Base-by-base conservation (phyloP, 2,888 invertebrate species). In the Apotomis betuletana region DNA sequence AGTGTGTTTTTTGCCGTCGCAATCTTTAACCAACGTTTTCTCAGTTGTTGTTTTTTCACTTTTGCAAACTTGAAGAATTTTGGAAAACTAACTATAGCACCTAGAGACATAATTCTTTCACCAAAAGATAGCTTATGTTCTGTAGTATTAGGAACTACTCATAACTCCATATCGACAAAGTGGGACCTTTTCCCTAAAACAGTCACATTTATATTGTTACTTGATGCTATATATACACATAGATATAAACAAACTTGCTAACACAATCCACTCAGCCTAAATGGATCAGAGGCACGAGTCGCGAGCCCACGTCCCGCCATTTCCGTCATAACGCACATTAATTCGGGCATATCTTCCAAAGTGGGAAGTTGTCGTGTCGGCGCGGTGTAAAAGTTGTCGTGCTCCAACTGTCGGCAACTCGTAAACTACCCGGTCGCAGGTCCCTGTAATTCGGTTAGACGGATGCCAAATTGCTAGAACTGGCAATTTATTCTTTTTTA, bases 261-360 rank as follows among this genome's bases (percentile, higher is more conserved):
- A 65, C 64, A 41, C 27, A 55, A 44, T 55, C 64, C 64, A 65
- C 64, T 65, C 55, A 46, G 27, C 8, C 65, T 65, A 65, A 65
- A 65, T 65, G 65, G 55, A 57, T 65, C 36, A 65, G 46, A 27
- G 65, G 27, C 65, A 65, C 55, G 51, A 58, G 67, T 15, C 49
- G 49, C 58, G 49, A 52, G 59, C 44, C 58, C 44, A 57, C 46
- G 15, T 59, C 41, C 38, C 9, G 67, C 60, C 52, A 67, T 67
- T 57, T 41, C 65, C 65, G 55, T 67, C 71, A 71, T 67, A 67
- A 67, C 69, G 49, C 62, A 65, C 71, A 71, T 71, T 74, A 71
- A 74, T 74, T 74, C 71, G 68, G 74, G 64, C 68, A 71, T 74
- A 68, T 74, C 71, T 69, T 68, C 60, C 71, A 65, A 74, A 74